phyloP scores from a whole-genome alignment of 2,888 invertebrate species.

The Malacosoma neustria region DNA sequence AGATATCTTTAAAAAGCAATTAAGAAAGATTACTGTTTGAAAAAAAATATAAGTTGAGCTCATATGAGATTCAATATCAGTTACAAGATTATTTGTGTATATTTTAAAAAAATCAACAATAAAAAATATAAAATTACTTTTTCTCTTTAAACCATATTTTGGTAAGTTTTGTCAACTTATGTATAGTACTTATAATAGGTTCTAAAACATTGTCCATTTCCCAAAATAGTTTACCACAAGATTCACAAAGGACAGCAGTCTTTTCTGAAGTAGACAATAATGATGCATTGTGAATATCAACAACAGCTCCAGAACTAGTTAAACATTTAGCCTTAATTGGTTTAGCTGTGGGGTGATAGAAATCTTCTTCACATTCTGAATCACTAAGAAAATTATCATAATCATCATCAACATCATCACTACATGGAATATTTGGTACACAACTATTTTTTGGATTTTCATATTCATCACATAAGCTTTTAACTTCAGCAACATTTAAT shows the following conservation, averaged over 20 bases:
- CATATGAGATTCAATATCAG: no score
- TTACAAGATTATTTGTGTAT: no score
- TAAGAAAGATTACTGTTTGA: no score
- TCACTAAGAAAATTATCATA: constrained; percentile 55
- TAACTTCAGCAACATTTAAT: constrained; percentile 34
- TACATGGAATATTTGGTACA: constrained; percentile 18
- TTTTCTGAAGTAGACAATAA: constrained; percentile 56
- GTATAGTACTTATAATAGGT: constrained; percentile 31
- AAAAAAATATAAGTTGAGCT: no score
- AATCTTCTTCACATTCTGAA: constrained; percentile 50
- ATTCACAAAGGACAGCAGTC: constrained; percentile 79
- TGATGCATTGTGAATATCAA: constrained; percentile 71
- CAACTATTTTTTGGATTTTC: constrained; percentile 16
- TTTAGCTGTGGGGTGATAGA: constrained; percentile 26
- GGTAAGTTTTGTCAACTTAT: constrained; percentile 27
- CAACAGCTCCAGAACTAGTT: constrained; percentile 69
- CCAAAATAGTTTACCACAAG: constrained; percentile 86
- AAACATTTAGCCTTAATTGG: constrained; percentile 31
- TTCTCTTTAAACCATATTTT: constrained; percentile 5
- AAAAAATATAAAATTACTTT: no score
- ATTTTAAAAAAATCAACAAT: no score
- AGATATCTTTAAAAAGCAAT: no score
- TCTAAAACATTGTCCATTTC: constrained; percentile 58
- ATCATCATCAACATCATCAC: constrained; percentile 39
- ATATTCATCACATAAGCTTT: constrained; percentile 36